Evolutionary conservation across 2,113 vertebrate species (phyloP).

Genomic region (Seriola aureovittata): DNA sequence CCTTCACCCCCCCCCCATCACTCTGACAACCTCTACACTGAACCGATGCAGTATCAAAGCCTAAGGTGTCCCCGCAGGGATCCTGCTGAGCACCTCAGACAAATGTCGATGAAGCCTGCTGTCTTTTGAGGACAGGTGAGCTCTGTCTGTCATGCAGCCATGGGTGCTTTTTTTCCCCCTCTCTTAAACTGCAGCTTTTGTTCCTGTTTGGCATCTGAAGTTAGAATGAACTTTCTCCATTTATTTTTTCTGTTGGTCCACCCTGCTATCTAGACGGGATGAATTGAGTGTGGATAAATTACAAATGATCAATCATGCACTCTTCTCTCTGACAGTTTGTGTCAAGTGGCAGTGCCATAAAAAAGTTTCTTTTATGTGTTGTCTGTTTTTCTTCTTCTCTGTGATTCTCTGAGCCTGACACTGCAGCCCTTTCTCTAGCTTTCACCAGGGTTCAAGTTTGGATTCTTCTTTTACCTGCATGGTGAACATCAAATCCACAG

Average conservation of each 20-base stretch:
- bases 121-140: slow-evolving; percentile 71
- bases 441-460: slow-evolving; percentile 40
- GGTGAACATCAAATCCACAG: slow-evolving; percentile 45
- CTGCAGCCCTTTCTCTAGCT: slow-evolving; percentile 31
- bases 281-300: slow-evolving; percentile 47
- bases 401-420: slow-evolving; percentile 32
- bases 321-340: slow-evolving; percentile 49
- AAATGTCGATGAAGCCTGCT: slow-evolving; percentile 67
- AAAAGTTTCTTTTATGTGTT: neutral
- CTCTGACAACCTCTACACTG: slow-evolving; percentile 60
- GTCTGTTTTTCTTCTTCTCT: neutral
- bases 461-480: slow-evolving; percentile 26
- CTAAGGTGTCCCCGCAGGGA: slow-evolving; percentile 49
- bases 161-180: neutral
- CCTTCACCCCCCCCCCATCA: slow-evolving; percentile 13
- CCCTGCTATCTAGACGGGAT: slow-evolving; percentile 46
- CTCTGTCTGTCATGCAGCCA: slow-evolving; percentile 51
- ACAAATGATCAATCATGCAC: slow-evolving; percentile 64
- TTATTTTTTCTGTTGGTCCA: slow-evolving; percentile 48
- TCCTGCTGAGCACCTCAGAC: slow-evolving; percentile 60
- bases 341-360: slow-evolving; percentile 47
- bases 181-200: slow-evolving; percentile 48
- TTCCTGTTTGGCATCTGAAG: slow-evolving; percentile 38
- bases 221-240: slow-evolving; percentile 51
- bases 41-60: slow-evolving; percentile 65